Percentiles rank a stretch among this genome's conserved stretches.
phyloP scores from a whole-genome alignment of 2,888 invertebrate genomes.

The Ptycholaimellus sp. region DNA sequence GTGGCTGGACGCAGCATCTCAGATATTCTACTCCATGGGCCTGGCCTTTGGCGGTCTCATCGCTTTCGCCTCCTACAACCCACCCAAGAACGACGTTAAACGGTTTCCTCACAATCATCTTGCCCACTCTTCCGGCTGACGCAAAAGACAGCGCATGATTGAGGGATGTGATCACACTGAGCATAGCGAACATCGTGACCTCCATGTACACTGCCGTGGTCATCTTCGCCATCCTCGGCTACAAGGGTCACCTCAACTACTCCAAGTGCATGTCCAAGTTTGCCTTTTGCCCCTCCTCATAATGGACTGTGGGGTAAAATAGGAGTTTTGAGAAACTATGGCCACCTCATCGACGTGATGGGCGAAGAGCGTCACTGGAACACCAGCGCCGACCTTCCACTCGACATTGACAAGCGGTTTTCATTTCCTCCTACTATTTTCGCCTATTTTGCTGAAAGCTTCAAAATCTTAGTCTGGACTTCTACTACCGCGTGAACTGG shows the following conservation, averaged over 20 bases:
- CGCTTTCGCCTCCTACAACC: conserved; percentile 82
- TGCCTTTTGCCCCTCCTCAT: too few species aligned
- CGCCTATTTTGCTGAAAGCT: too few species aligned
- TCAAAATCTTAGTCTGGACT: too few species aligned
- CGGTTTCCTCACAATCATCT: conserved; percentile 58
- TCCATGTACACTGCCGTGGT: conserved; percentile 81
- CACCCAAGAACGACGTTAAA: conserved; percentile 76
- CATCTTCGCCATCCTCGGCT: conserved; percentile 78
- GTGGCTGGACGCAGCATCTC: conserved; percentile 85
- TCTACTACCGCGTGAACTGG: background rate
- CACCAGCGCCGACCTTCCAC: too few species aligned
- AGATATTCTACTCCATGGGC: conserved; percentile 85
- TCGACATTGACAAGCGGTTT: too few species aligned
- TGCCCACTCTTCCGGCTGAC: conserved; percentile 36
- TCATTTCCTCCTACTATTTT: too few species aligned
- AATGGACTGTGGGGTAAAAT: too few species aligned
- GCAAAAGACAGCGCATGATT: background rate
- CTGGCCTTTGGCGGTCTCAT: conserved; percentile 78
- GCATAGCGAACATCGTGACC: conserved; percentile 62
- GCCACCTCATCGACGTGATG: too few species aligned
- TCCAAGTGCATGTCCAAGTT: conserved; percentile 53
- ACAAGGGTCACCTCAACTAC: conserved; percentile 73
- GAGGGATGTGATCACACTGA: too few species aligned
- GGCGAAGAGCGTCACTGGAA: too few species aligned
- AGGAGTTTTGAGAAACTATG: too few species aligned